Conservation (phyloP, 2,888 invertebrate species). For the Pollenia labialis region DNA sequence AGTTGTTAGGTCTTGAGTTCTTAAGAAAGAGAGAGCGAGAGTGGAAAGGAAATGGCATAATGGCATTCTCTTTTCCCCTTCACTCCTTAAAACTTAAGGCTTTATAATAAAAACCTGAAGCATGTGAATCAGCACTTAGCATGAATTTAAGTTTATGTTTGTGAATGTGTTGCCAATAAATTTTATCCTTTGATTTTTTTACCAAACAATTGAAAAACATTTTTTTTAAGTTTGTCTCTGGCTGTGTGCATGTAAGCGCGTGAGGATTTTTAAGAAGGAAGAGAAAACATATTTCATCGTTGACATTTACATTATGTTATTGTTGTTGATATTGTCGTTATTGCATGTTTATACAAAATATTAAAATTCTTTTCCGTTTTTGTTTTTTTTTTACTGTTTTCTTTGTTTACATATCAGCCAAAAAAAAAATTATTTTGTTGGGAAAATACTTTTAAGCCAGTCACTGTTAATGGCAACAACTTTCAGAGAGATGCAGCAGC, state of each 20-base stretch:
- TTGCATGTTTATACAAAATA: slow-evolving; percentile 40
- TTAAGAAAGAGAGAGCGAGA: no score
- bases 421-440: not conserved
- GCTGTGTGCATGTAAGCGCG: not conserved
- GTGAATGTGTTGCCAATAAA: slow-evolving; percentile 35
- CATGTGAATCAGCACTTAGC: no score
- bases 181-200: slow-evolving; percentile 45
- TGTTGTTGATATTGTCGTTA: slow-evolving; percentile 33
- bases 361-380: slow-evolving; percentile 30
- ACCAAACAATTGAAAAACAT: slow-evolving; percentile 25
- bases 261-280: not conserved
- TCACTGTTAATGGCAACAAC: slow-evolving; percentile 4
- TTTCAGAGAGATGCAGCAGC: not conserved
- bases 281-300: slow-evolving; percentile 44
- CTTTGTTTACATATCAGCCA: slow-evolving; percentile 28
- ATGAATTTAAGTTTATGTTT: not conserved
- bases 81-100: no score
- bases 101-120: no score
- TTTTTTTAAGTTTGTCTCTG: no score
- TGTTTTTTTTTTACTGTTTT: not conserved
- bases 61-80: no score
- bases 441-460: slow-evolving; percentile 6
- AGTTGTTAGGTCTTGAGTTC: no score
- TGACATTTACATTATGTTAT: slow-evolving; percentile 53
- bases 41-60: no score